Evolutionary conservation across 2,888 invertebrate genomes (phyloP), one percentile per base, ranked within the genome.

Genomic region (Heliconius charithonia): DNA sequence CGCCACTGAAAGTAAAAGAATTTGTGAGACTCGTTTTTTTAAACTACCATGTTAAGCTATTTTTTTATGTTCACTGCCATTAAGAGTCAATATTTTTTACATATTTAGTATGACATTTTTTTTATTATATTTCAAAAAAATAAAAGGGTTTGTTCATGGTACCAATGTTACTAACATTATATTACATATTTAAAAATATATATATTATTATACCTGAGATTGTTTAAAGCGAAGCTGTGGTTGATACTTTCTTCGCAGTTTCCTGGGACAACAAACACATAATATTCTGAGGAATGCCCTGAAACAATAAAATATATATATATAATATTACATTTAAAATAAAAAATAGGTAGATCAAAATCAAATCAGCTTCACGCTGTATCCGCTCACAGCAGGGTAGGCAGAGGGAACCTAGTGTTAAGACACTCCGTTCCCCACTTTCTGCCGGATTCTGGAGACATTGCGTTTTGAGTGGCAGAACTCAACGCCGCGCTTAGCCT

Each of bases 251-350:
- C 97, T 95, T 84, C 97, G 96, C 85, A 98, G 95, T 88, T 97
- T 97, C 84, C 97, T 95, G 3, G 98, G 98, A 92, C 98, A 98
- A 93, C 98, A 98, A 71, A 97, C 97, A 94, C 98, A 99, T 80
- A 99, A 94, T 86, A 99, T 98, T 88, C 98, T 96, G 78, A 98
- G 96, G 91, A 99, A 99, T 29, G 99, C 99, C 92, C 99, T 98
- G 97, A 32, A 97, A 95, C 92, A 92, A 91, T 84, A 10, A 32
- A 25, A 73, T 56, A 59, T 12, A 65, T 45, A 65, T 16, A 69
- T 41, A 3, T 9, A 27, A 41, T 22, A 56, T 32, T 69, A 41
- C 9, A 37, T n/a, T 67, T 69, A n/a, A 12, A 41, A 25, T 69
- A 41, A 69, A n/a, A 41, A 41, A 37, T 16, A n/a, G 56, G 3